Conservation (phyloP, 2,113 vertebrate genomes). For the Hyla sarda region DNA sequence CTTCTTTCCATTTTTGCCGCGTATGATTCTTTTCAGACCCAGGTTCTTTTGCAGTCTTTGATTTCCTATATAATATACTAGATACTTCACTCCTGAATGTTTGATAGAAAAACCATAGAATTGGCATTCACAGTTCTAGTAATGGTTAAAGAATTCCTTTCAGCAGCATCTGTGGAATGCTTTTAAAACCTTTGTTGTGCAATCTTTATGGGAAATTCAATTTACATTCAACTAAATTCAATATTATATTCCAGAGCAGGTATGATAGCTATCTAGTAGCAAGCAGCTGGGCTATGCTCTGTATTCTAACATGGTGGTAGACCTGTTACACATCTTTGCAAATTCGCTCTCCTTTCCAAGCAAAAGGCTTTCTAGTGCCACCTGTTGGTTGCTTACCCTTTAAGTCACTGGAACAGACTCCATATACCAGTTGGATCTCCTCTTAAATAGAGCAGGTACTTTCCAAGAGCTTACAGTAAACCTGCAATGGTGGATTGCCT, state of each 20-base stretch:
- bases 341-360: too few species aligned
- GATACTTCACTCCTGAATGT: constrained; percentile 43
- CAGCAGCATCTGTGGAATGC: constrained; percentile 57
- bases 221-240: constrained; percentile 38
- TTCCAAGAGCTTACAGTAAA: too few species aligned
- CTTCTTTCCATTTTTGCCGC: constrained; percentile 58
- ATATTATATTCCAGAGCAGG: constrained; percentile 11
- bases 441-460: too few species aligned
- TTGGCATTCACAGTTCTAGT: constrained; percentile 54
- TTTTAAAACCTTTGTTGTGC: constrained; percentile 55
- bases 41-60: constrained; percentile 50
- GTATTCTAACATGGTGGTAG: constrained; percentile 10
- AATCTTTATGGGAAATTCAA: constrained; percentile 27
- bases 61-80: constrained; percentile 64
- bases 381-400: too few species aligned
- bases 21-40: constrained; percentile 53
- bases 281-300: neutral
- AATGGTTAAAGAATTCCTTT: constrained; percentile 60
- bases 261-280: constrained; percentile 13
- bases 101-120: constrained; percentile 64
- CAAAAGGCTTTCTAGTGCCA: too few species aligned
- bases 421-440: too few species aligned
- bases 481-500: too few species aligned
- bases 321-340: constrained; percentile 28
- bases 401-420: too few species aligned